Conservation (phyloP, 2,888 invertebrate genomes). For the Abrostola triplasia region DNA sequence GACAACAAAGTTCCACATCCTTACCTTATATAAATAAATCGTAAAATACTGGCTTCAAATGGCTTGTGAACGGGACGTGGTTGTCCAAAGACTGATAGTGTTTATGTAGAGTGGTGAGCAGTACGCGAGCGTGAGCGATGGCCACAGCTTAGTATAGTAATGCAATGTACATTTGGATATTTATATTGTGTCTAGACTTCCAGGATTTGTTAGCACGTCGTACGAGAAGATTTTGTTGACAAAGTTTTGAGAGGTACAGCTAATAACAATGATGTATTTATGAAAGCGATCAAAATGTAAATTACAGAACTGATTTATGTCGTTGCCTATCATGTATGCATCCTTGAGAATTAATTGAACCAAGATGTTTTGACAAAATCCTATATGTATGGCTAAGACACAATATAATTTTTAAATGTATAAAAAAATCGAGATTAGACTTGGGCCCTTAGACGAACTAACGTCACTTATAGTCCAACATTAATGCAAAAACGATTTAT, state of each 20-base stretch:
- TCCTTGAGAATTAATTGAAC: no score
- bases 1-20: no score
- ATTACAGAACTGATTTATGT: no score
- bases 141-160: conserved; percentile 25
- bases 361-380: background rate
- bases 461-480: conserved; percentile 25
- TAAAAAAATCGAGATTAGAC: conserved; percentile 5
- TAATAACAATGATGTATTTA: no score
- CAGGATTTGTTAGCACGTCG: background rate
- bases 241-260: background rate
- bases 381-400: background rate
- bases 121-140: conserved; percentile 40
- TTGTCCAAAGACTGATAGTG: conserved; percentile 68
- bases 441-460: conserved; percentile 21
- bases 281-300: no score
- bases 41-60: background rate
- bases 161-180: conserved; percentile 15
- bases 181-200: conserved; percentile 8
- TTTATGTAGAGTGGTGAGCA: conserved; percentile 32
- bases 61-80: conserved; percentile 56
- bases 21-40: no score
- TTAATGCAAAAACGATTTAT: conserved; percentile 7
- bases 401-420: conserved; percentile 2
- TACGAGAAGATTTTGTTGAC: background rate
- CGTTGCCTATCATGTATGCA: no score